phyloP scores from a whole-genome alignment of 2,113 vertebrate genomes.

The Apaloderma vittatum region DNA sequence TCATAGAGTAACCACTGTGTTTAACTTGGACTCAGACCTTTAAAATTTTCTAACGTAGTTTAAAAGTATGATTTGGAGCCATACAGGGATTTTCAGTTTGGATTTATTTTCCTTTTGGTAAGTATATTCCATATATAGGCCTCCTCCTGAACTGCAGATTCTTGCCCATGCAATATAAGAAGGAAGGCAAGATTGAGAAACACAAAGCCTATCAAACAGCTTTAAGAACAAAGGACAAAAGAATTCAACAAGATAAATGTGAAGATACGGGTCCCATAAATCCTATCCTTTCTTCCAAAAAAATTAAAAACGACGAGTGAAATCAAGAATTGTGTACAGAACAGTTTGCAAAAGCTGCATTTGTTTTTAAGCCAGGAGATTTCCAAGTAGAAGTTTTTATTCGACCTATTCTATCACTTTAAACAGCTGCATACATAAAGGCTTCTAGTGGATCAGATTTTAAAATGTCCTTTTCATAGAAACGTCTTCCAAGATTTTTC shows the following conservation, averaged over 20 bases:
- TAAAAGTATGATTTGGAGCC: background rate
- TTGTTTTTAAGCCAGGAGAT: background rate
- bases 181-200: background rate
- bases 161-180: background rate
- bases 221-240: background rate
- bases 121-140: conserved; percentile 36
- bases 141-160: background rate
- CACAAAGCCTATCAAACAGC: rapidly evolving
- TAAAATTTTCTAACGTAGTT: background rate
- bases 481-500: background rate
- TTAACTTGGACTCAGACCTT: conserved; percentile 20
- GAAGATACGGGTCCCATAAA: background rate
- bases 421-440: background rate
- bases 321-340: background rate
- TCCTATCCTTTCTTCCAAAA: background rate
- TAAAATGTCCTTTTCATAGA: background rate
- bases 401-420: background rate
- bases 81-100: conserved; percentile 3
- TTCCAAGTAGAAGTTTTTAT: background rate
- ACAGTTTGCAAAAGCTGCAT: background rate
- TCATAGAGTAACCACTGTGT: background rate
- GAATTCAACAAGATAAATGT: background rate
- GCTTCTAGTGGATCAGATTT: background rate
- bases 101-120: conserved; percentile 38
- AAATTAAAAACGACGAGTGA: background rate